These are phyloP conservation scores for Phenganax subtilis DNA, from an alignment of 92 coral and sea anemone genomes.

Conservation along the genomic window DNA sequence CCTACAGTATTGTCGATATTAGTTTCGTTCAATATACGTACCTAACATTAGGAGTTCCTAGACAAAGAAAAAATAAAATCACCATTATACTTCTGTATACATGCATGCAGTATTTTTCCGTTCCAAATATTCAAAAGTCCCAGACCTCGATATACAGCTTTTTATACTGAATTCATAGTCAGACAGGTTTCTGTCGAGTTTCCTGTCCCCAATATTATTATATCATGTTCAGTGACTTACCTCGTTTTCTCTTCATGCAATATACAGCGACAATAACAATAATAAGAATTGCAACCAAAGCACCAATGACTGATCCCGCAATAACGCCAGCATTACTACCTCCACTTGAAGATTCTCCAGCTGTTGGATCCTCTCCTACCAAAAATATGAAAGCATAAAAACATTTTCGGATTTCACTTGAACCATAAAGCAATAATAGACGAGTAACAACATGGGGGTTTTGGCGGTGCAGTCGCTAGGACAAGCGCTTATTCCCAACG, in stretches of 20 bases:
- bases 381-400: neutral
- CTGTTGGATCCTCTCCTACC: neutral
- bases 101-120: neutral
- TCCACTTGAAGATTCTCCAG: constrained; percentile 9
- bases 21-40: neutral
- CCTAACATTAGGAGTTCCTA: constrained; percentile 1
- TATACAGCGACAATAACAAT: constrained; percentile 19
- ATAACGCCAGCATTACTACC: constrained; percentile 24
- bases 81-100: neutral
- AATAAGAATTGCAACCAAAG: constrained; percentile 13
- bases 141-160: too few relatives aligned
- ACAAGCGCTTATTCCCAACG: neutral
- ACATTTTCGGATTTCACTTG: too few relatives aligned
- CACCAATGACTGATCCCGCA: constrained; percentile 37
- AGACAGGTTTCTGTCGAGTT: neutral
- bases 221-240: neutral
- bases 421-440: too few relatives aligned
- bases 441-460: too few relatives aligned
- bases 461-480: neutral
- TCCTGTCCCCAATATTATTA: neutral
- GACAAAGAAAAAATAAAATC: neutral
- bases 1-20: too few relatives aligned
- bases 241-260: constrained; percentile 24
- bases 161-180: too few relatives aligned
- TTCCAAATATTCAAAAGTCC: too few relatives aligned